Base-by-base conservation (phyloP, 2,113 vertebrate genomes). In the Campylomormyrus tamandua region DNA sequence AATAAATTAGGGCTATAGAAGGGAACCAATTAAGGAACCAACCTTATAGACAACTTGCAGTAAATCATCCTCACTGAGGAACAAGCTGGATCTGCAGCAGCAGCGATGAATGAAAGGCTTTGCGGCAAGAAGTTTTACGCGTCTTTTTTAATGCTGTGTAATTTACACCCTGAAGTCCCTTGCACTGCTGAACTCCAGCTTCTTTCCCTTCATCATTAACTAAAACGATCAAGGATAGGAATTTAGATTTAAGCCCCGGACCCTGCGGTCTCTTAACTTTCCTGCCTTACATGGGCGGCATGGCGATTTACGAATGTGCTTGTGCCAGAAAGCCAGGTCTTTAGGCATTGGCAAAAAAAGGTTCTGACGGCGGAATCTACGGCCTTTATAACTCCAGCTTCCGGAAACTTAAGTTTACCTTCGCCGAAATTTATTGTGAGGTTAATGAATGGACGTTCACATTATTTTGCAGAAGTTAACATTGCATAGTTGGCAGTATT, bases 1-100 rank as follows among this genome's bases (percentile, higher is more conserved):
- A 89, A 83, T 56, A 84, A 39, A 85, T 89, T 84, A 85, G 42
- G 24, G 52, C 52, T 62, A 19, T 42, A 39, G 11, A 83, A 89
- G 27, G 24, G 52, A 89, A 84, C 80, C 80, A 89, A 89, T 62
- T 52, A 84, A 85, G 53, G 53, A 56, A 56, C 53, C 53, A 85
- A 83, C 39, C 9, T 27, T 62, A 62, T 21, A 46, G 77, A 45
- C 24, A 46, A 74, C 88, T 45, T 21, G 3, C 24, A 11, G 89
- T 84, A 83, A 89, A 62, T 85, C 52, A 58, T 48, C 13, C 21
- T 24, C 50, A 35, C 35, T 19, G n/a, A 31, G 49, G 19, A 83
- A 48, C 35, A 45, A 24, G 6, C 39, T 8, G 11, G 77, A 58
- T n/a, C 46, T 45, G 49, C 39, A 46, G 50, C 50, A 52, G 2